Evolutionary conservation across 2,888 invertebrate species (phyloP).

Genomic region (Portevinia maculata): DNA sequence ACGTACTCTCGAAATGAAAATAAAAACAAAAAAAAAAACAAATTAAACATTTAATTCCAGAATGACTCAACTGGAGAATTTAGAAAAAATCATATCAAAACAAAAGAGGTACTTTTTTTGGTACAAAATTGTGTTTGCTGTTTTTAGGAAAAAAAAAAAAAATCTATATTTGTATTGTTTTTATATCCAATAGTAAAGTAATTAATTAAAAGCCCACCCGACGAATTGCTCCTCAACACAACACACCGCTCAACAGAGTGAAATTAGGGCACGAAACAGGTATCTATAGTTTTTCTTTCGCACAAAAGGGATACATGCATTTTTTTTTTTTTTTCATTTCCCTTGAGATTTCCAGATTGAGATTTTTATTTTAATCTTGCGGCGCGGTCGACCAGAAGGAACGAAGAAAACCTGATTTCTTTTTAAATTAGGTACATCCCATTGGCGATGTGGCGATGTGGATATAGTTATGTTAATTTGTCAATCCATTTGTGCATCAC

Average conservation of each 20-base stretch:
- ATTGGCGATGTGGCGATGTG: not conserved
- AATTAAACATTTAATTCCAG: conserved; percentile 5
- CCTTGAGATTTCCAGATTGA: not conserved
- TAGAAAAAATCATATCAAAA: conserved; percentile 30
- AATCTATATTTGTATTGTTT: too few species aligned
- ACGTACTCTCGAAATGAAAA: not conserved
- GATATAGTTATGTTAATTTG: not conserved
- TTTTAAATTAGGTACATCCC: not conserved
- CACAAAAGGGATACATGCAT: not conserved
- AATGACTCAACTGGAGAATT: conserved; percentile 46
- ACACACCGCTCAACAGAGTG: too few species aligned
- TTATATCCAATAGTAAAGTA: not conserved
- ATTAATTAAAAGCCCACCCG: too few species aligned
- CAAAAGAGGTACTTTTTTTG: conserved; percentile 5
- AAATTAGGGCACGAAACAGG: too few species aligned
- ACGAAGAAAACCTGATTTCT: not conserved
- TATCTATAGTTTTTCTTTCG: too few species aligned
- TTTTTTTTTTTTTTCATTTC: too few species aligned
- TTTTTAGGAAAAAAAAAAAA: conserved; percentile 16
- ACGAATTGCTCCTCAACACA: too few species aligned
- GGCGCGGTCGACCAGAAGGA: not conserved
- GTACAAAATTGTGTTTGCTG: conserved; percentile 19
- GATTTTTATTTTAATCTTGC: not conserved
- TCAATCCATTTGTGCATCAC: conserved; percentile 1
- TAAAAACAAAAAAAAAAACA: not conserved